Base-by-base conservation (phyloP, 64 coral and sea anemone genomes). In the Acropora tenuis region DNA sequence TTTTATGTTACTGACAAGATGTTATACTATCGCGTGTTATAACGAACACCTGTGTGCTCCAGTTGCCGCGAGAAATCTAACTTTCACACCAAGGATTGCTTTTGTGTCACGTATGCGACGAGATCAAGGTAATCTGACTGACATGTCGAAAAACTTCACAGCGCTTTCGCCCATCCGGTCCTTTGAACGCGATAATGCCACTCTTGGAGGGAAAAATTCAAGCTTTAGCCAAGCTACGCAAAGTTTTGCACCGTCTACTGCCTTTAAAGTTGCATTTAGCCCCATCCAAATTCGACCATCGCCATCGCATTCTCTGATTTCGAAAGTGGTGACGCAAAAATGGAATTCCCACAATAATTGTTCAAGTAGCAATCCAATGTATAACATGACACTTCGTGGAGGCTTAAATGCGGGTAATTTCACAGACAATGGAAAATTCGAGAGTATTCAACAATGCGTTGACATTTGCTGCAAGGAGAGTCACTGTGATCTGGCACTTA, bases 401-500 rank as follows among this genome's bases (percentile, higher is more conserved):
- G 95, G 95, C 8, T 76, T 94, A 18, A 83, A 67, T 63, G 76
- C 95, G 5, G 95, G 95, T n/a, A 47, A 82, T 45, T 97, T 97
- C 46, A 60, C 88, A 68, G 95, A 97, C 58, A 88, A 83, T 17
- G 95, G 95, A 12, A 86, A 91, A 49, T 88, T 91, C 11, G 4
- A 6, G 12, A 88, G 79, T 18, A 48, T 79, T 42, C 30, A 53
- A 42, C 79, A 90, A 13, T 97, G 95, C 57, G 71, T 81, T 7
- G 79, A 82, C 5, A 80, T 87, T 67, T 97, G 95, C 48, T 99
- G 97, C 78, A 90, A 65, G 2, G 49, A 87, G 9, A 18, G 52
- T 55, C 84, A 94, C 43, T 99, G 97, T 69, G 89, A 99, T 85
- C 88, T 99, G 15, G 97, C 94, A 2, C 75, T 99, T 86, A 78